phyloP scores from a whole-genome alignment of 2,797 vertebrate genomes.

The Paratrypauchen microcephalus region DNA sequence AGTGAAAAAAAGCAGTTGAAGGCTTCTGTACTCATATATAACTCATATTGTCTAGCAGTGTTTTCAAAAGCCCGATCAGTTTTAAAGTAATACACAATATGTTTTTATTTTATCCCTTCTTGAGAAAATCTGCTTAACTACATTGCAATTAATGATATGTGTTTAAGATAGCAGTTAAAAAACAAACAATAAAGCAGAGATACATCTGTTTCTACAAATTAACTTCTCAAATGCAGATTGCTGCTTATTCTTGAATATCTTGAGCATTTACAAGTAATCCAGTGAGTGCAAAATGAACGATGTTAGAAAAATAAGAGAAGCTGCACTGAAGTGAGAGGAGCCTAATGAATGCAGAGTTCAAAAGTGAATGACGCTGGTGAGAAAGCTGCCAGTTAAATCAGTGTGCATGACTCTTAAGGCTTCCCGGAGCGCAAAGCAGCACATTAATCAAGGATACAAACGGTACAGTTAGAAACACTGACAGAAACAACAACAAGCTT shows the following conservation, averaged over 20 bases:
- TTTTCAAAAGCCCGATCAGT: no score
- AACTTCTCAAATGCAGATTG: background rate
- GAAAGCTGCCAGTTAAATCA: conserved; percentile 7
- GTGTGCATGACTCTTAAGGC: background rate
- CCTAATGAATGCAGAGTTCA: conserved; percentile 1
- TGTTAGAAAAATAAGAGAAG: background rate
- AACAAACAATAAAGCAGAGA: no score
- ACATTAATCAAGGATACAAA: background rate
- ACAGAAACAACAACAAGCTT: background rate
- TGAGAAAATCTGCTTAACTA: no score
- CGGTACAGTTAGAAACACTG: background rate
- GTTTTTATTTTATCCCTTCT: no score
- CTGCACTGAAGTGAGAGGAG: background rate
- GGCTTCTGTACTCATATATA: no score
- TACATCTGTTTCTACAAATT: no score
- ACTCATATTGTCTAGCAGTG: no score
- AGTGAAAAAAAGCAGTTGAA: no score
- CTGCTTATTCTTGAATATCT: background rate
- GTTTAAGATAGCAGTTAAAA: no score
- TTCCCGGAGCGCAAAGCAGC: background rate
- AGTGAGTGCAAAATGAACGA: background rate
- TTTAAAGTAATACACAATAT: no score
- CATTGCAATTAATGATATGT: no score
- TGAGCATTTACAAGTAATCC: background rate
- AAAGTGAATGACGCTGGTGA: background rate